phyloP scores from a whole-genome alignment of 2,888 invertebrate genomes.

The Camponotus fellah region DNA sequence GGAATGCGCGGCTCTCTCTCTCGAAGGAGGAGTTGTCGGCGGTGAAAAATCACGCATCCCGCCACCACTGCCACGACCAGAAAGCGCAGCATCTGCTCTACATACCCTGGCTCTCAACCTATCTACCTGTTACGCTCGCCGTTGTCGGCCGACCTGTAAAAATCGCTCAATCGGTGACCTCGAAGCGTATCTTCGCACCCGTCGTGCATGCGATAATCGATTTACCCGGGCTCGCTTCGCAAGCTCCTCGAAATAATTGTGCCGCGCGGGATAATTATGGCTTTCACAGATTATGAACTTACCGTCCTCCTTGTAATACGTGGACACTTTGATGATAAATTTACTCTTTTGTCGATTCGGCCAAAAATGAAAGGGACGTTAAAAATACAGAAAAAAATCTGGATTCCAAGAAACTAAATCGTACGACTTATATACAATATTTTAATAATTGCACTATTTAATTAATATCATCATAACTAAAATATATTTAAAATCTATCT shows the following conservation, averaged over 20 bases:
- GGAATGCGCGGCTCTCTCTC: constrained; percentile 81
- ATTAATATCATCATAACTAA: background rate
- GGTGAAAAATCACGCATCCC: constrained; percentile 84
- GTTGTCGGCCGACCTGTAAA: constrained; percentile 37
- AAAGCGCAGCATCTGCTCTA: constrained; percentile 81
- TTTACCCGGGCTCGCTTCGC: constrained; percentile 11
- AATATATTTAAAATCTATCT: background rate
- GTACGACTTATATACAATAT: background rate
- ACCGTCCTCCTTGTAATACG: background rate
- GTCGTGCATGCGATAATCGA: constrained; percentile 51
- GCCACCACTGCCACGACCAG: constrained; percentile 77
- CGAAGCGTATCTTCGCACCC: constrained; percentile 49
- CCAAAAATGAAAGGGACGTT: background rate
- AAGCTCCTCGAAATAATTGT: constrained; percentile 48
- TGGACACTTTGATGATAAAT: constrained; percentile 13
- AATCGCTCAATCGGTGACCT: constrained; percentile 62
- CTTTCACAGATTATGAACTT: constrained; percentile 30
- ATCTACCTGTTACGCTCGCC: background rate
- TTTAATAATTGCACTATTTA: background rate
- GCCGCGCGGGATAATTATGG: constrained; percentile 43
- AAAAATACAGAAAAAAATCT: background rate
- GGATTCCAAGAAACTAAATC: background rate
- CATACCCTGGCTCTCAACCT: constrained; percentile 83
- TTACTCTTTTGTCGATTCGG: background rate
- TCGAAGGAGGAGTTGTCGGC: constrained; percentile 83